A percentile compares a stretch with the other conserved stretches of the same genome.
These are phyloP conservation scores for Pavo muticus DNA, from an alignment of 2,113 vertebrate genomes.

Conservation along the genomic window DNA sequence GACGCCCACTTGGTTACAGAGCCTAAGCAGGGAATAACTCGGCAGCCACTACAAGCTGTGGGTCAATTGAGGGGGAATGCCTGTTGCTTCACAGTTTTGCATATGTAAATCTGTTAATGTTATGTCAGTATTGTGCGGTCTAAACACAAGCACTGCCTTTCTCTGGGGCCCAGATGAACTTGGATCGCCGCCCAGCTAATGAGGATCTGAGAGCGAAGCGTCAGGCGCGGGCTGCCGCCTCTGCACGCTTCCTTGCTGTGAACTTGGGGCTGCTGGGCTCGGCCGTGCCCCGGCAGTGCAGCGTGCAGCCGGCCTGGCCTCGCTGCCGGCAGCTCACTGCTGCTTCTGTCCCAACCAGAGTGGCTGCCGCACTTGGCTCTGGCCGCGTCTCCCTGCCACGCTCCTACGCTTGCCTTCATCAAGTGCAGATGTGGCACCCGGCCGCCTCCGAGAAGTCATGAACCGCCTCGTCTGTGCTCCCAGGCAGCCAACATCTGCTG, in stretches of 20 bases:
- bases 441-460: conserved; percentile 83
- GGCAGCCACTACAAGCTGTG: conserved; percentile 88
- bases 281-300: conserved; percentile 48
- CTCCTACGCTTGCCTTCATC: conserved; percentile 78
- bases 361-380: conserved; percentile 74
- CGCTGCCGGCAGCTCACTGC: conserved; percentile 50
- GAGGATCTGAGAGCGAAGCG: conserved; percentile 75
- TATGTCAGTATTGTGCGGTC: conserved; percentile 86
- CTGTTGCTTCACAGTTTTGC: conserved; percentile 90
- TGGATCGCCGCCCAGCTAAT: conserved; percentile 85
- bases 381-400: conserved; percentile 73
- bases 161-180: conserved; percentile 87
- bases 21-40: conserved; percentile 88
- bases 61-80: conserved; percentile 90
- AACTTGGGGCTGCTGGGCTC: conserved; percentile 66
- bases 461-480: conserved; percentile 85
- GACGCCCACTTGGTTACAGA: conserved; percentile 93
- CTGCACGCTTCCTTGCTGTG: conserved; percentile 68
- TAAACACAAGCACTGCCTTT: conserved; percentile 85
- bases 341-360: conserved; percentile 80
- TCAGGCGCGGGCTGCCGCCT: conserved; percentile 73
- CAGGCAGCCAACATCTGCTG: conserved; percentile 88
- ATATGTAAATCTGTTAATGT: conserved; percentile 92
- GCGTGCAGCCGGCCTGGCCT: conserved; percentile 75
- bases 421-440: conserved; percentile 84